Evolutionary conservation across 1,140 invertebrate species (phyloP).

Genomic region (Delia radicum): DNA sequence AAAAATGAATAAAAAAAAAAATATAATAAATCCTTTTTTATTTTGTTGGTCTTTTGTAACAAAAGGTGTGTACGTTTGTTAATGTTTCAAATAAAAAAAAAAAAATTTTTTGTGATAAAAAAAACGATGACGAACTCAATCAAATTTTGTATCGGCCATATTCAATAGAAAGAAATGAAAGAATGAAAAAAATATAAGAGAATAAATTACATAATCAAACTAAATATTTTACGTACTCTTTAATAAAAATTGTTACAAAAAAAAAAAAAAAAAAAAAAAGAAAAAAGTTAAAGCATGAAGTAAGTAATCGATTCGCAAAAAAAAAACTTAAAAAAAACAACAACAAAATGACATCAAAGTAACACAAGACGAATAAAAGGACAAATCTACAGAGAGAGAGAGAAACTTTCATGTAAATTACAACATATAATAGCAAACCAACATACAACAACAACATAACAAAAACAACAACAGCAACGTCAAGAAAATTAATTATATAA

Average conservation of each 20-base stretch:
- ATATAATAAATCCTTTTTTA: not conserved
- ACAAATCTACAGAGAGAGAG: not conserved
- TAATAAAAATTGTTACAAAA: not conserved
- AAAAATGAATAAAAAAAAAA: not conserved
- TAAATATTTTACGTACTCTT: not conserved
- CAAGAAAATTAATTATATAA: not conserved
- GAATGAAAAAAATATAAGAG: not conserved
- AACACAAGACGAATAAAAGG: not conserved
- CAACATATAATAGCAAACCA: not conserved
- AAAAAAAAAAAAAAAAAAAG: not conserved
- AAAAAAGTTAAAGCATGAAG: not conserved
- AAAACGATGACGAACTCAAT: constrained; percentile 22
- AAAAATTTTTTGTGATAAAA: not conserved
- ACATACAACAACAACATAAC: not conserved
- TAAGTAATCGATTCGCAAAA: not conserved
- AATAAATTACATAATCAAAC: constrained; percentile 2
- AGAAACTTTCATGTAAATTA: not conserved
- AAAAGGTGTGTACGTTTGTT: not conserved
- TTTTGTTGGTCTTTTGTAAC: not conserved
- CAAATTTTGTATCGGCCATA: constrained; percentile 8
- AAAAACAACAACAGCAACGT: not conserved
- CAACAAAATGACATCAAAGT: not conserved
- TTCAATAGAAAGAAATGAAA: not conserved
- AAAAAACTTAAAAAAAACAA: not conserved
- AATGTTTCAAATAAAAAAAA: not conserved